Base-by-base conservation (phyloP, 2,888 invertebrate genomes). In the Dicycla oo region DNA sequence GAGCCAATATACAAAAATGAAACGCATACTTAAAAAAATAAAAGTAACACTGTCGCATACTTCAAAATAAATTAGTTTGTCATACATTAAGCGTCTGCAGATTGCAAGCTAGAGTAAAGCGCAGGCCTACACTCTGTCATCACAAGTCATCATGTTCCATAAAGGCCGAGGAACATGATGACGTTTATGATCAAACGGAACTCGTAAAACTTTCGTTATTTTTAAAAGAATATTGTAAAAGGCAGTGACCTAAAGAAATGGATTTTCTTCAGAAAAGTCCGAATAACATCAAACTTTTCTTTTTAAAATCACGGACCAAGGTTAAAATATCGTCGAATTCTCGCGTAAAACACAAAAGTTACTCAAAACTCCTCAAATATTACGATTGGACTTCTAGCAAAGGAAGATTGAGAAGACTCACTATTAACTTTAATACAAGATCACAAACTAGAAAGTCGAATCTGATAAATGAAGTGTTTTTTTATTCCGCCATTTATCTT, bases 341-440 rank as follows among this genome's bases (percentile, higher is more conserved):
- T 60, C 65, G 72, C 72, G 61, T 72, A 65, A 83, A 75, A 72
- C 47, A 74, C 67, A 57, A 73, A 80, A 76, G 69, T 82, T 76
- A 70, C 61, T 67, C 56, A 69, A 75, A 78, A 67, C 76, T 80
- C 69, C 11, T 69, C 13, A 65, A 70, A 68, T 81, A 82, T 78
- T 83, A 73, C 58, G 62, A 73, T 57, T 68, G 43, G 54, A 26
- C 13, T 20, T 15, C 54, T 10, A 45, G 45, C 7, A 30, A 40
- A 34, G 0, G 10, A 26, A 8, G 13, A 0, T 18, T 0, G 56
- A 75, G 58, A 79, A 75, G 68, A 11, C 23, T n/a, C 30, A 47
- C 15, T 69, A 1, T 45, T n/a, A n/a, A n/a, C n/a, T n/a, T 26
- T 13, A 43, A 60, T 10, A 58, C 10, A 58, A 38, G 1, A 18